Evolutionary conservation across 2,888 invertebrate genomes (phyloP), one percentile per base, ranked within the genome.

Genomic region (Megalurothrips usitatus): DNA sequence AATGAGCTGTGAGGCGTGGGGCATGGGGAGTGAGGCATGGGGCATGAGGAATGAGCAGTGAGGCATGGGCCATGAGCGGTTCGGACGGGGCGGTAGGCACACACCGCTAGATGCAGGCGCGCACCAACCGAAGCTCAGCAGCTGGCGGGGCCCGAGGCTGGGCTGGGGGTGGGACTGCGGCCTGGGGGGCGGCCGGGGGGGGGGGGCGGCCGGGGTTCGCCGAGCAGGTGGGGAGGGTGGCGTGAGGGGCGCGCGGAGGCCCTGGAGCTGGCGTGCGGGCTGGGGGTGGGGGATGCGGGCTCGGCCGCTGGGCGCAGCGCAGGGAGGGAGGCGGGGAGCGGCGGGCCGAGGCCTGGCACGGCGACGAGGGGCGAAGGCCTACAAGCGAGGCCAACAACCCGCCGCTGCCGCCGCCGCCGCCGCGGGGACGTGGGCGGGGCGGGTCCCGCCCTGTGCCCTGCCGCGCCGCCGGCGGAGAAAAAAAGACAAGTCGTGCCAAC

Each of bases 381-480:
- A 75, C 68, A 75, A 75, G 68, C 23, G 68, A 75, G 68, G 68
- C 68, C 68, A 75, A 75, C 68, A 75, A 75, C 68, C 68, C 26
- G 11, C 68, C 11, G 19, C 19, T 17, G 58, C 58, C 14, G 58
- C 58, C 58, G 58, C 0, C 14, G 14, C 58, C 19, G 14, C 14
- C 0, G 14, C 17, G 58, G 19, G 19, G 58, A 4, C 58, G 19
- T 52, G 52, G 52, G n/a, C 68, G 11, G 68, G 68, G 23, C 68
- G 23, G 8, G 68, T 9, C 68, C 34, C 34, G 34, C 34, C 34
- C 6, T n/a, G n/a, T n/a, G n/a, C n/a, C n/a, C n/a, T n/a, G n/a
- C n/a, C n/a, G n/a, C n/a, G n/a, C n/a, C n/a, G n/a, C n/a, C n/a
- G n/a, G n/a, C n/a, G n/a, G n/a, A n/a, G n/a, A n/a, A n/a, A n/a